Conservation (phyloP, 1,140 invertebrate species). For the Gryllus bimaculatus region DNA sequence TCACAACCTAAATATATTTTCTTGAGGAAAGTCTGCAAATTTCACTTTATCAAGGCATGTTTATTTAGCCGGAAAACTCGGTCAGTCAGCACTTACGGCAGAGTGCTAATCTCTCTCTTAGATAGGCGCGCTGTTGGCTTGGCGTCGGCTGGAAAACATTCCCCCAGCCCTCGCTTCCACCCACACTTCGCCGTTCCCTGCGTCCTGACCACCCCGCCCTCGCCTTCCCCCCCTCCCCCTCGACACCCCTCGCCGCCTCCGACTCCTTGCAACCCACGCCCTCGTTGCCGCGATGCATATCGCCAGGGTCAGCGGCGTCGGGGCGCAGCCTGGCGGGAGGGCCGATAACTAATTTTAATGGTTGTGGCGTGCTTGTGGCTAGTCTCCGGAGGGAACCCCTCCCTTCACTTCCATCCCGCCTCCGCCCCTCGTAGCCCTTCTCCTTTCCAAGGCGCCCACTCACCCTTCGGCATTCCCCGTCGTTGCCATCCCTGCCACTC, state of each 20-base stretch:
- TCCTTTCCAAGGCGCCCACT: neutral
- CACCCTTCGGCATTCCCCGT: neutral
- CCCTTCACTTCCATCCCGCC: no score
- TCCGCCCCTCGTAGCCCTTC: neutral
- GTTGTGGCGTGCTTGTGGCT: neutral
- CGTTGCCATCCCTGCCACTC: neutral
- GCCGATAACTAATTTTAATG: slow-evolving; percentile 1
- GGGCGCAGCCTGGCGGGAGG: neutral
- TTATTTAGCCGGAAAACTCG: neutral
- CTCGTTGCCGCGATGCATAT: neutral
- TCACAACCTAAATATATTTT: neutral
- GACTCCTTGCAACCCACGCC: neutral
- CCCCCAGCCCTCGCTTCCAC: neutral
- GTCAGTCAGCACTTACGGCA: neutral
- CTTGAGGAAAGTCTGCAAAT: neutral
- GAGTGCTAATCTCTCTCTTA: neutral
- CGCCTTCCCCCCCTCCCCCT: no score
- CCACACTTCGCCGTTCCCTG: neutral
- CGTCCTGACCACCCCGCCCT: neutral
- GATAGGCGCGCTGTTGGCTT: neutral
- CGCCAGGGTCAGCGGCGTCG: neutral
- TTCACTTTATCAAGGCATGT: neutral
- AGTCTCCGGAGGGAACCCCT: neutral
- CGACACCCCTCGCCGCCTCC: neutral
- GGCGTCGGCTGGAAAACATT: neutral